Conservation (phyloP, 2,797 vertebrate genomes). For the Onychomys arenicola region DNA sequence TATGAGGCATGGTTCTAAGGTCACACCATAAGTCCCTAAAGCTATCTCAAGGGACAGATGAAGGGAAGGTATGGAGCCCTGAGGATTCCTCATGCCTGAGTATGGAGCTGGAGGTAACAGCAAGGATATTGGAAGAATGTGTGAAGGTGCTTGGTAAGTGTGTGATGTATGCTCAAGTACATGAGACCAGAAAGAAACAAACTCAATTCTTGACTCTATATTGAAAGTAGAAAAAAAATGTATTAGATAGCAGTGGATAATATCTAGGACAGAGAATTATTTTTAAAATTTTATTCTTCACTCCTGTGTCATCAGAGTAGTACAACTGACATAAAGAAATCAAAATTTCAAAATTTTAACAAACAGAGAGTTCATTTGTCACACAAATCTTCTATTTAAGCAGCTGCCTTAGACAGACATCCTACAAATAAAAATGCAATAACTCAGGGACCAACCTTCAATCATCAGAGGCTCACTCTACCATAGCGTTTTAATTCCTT, state of each 20-base stretch:
- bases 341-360: constrained; percentile 12
- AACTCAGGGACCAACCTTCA: background rate
- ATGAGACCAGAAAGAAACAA: background rate
- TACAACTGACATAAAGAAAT: background rate
- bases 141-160: background rate
- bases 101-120: background rate
- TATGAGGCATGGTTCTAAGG: background rate
- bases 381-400: constrained; percentile 10
- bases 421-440: background rate
- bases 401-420: background rate
- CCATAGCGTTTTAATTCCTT: background rate
- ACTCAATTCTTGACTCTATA: background rate
- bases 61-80: background rate
- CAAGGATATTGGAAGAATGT: background rate
- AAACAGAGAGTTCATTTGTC: constrained; percentile 12
- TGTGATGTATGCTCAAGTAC: background rate
- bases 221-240: constrained; percentile 2
- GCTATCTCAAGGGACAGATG: background rate
- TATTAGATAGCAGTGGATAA: background rate
- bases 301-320: background rate
- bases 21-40: background rate
- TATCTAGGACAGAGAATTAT: background rate
- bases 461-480: background rate
- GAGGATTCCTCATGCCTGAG: background rate
- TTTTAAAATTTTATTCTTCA: constrained; percentile 23